Evolutionary conservation across 64 coral and sea anemone species (phyloP).

Genomic region (Orbicella faveolata): DNA sequence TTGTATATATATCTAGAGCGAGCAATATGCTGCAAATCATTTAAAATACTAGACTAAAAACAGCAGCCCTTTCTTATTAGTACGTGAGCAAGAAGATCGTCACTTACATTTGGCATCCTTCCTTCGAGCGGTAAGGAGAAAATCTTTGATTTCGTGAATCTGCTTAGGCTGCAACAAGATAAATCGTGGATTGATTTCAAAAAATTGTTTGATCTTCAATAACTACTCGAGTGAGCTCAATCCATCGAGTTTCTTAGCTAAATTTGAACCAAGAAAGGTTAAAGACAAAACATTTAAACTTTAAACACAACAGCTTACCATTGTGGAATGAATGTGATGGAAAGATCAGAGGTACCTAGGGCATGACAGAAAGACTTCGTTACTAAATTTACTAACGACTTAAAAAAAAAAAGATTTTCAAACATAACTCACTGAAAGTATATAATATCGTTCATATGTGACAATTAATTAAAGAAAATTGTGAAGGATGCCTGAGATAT

Average conservation of each 20-base stretch:
- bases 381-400: neutral
- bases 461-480: neutral
- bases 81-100: neutral
- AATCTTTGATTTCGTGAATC: conserved; percentile 99
- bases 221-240: neutral
- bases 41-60: too few relatives aligned
- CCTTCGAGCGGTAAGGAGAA: conserved; percentile 92
- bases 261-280: neutral
- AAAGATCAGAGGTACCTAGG: neutral
- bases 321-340: neutral
- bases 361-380: neutral
- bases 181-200: neutral
- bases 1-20: too few relatives aligned
- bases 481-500: conserved; percentile 23
- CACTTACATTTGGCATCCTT: conserved; percentile 98
- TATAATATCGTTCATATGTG: neutral
- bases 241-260: neutral
- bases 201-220: neutral
- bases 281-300: neutral
- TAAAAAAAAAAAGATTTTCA: neutral
- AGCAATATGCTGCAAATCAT: too few relatives aligned
- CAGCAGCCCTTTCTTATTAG: too few relatives aligned
- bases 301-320: conserved; percentile 7
- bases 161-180: conserved; percentile 87
- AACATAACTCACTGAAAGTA: neutral